Percentiles rank a stretch among this genome's conserved stretches.
These are phyloP conservation scores for Macaria notata DNA, from an alignment of 2,888 invertebrate genomes.

Conservation along the genomic window DNA sequence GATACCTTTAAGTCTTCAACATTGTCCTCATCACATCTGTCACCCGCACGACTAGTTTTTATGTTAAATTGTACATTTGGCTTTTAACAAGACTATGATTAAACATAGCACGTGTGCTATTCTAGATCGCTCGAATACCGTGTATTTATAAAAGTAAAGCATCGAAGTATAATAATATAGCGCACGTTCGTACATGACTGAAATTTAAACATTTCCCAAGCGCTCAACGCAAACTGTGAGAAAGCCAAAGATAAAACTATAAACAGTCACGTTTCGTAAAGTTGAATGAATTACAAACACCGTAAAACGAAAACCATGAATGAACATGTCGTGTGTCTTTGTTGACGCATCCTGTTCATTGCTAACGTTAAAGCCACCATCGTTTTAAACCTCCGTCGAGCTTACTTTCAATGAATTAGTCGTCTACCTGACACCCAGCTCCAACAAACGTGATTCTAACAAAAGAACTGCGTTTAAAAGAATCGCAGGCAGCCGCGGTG, in stretches of 20 bases:
- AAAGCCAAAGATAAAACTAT: conserved; percentile 8
- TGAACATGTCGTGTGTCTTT: conserved; percentile 51
- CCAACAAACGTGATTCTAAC: conserved; percentile 59
- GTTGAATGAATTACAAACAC: conserved; percentile 16
- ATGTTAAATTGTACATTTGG: not conserved
- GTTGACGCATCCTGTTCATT: conserved; percentile 73
- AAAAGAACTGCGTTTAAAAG: conserved; percentile 65
- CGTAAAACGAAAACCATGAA: conserved; percentile 51
- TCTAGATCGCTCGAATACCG: too few species aligned
- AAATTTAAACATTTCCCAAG: not conserved
- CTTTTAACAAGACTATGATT: not conserved
- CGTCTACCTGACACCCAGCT: conserved; percentile 67
- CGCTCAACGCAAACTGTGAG: not conserved
- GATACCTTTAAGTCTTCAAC: conserved; percentile 36
- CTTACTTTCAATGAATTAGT: conserved; percentile 61
- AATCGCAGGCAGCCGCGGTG: conserved; percentile 50
- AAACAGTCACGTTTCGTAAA: conserved; percentile 12
- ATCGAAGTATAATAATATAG: too few species aligned
- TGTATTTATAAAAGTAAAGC: too few species aligned
- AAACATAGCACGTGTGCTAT: too few species aligned
- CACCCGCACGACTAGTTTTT: conserved; percentile 4
- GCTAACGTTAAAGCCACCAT: conserved; percentile 57
- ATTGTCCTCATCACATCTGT: conserved; percentile 25
- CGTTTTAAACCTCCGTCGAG: conserved; percentile 49
- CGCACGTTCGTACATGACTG: not conserved